These are phyloP conservation scores for Valencia hispanica DNA, from an alignment of 2,797 vertebrate genomes.

Conservation along the genomic window DNA sequence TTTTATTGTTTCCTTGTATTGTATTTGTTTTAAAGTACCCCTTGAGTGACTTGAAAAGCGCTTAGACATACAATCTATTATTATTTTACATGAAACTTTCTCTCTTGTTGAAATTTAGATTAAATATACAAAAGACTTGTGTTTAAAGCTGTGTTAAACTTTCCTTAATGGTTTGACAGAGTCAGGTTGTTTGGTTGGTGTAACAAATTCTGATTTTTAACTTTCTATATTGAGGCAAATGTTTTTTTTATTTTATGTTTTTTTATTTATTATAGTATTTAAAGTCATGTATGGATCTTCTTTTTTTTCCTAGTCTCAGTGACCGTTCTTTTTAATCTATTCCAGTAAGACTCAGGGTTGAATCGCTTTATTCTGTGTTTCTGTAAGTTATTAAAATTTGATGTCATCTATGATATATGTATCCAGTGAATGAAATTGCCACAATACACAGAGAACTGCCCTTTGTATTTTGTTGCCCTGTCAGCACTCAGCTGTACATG, in stretches of 20 bases:
- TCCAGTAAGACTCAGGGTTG: background rate
- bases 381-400: slow-evolving; percentile 32
- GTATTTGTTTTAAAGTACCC: too few species aligned
- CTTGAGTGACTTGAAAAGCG: too few species aligned
- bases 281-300: too few species aligned
- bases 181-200: too few species aligned
- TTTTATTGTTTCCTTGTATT: too few species aligned
- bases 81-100: too few species aligned
- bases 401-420: slow-evolving; percentile 27
- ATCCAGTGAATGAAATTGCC: slow-evolving; percentile 22
- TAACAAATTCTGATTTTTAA: background rate
- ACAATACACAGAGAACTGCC: slow-evolving; percentile 24
- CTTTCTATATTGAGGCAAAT: background rate
- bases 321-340: background rate
- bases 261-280: background rate
- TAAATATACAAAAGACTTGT: background rate
- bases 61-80: too few species aligned
- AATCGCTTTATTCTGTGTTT: slow-evolving; percentile 16
- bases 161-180: background rate
- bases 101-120: background rate
- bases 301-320: background rate
- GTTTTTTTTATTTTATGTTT: background rate
- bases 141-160: background rate
- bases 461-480: slow-evolving; percentile 35
- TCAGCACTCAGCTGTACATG: slow-evolving; percentile 46